Percentiles rank a stretch among this genome's conserved stretches.
These are phyloP conservation scores for Dryococelus australis DNA, from an alignment of 2,888 invertebrate species.

Conservation along the genomic window DNA sequence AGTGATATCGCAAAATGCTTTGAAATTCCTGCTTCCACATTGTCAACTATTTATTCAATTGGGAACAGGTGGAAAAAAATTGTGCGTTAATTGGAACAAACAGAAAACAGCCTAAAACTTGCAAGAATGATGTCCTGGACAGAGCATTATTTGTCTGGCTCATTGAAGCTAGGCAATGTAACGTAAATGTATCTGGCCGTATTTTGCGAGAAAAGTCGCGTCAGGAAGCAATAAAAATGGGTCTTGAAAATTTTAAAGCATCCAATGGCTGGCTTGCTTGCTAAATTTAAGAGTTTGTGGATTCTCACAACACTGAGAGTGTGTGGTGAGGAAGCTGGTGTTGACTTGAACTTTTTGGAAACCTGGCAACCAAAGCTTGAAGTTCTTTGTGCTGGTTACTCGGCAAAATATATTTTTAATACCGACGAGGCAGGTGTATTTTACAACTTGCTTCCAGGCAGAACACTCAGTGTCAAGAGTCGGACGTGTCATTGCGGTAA, in stretches of 20 bases:
- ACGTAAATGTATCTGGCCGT: neutral
- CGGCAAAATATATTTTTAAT: neutral
- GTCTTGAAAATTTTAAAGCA: neutral
- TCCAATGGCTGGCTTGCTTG: neutral
- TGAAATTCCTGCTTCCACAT: no score
- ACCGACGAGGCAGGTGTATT: neutral
- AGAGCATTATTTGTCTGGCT: neutral
- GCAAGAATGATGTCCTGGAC: neutral
- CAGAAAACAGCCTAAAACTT: neutral
- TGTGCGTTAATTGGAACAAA: neutral
- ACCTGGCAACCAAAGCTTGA: neutral
- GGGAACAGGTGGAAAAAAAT: neutral
- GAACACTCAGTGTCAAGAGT: neutral
- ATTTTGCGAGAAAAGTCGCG: no score
- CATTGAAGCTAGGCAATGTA: neutral
- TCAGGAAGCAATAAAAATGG: no score
- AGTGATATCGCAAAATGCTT: constrained; percentile 22
- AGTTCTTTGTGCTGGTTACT: neutral
- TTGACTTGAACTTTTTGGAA: neutral
- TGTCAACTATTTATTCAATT: neutral
- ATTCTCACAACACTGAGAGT: neutral
- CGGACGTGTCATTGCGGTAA: neutral
- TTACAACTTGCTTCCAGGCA: neutral
- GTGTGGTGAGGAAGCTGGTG: neutral
- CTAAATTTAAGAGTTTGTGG: neutral